Evolutionary conservation across 2,113 vertebrate genomes (phyloP).

Genomic region (Eptesicus fuscus): DNA sequence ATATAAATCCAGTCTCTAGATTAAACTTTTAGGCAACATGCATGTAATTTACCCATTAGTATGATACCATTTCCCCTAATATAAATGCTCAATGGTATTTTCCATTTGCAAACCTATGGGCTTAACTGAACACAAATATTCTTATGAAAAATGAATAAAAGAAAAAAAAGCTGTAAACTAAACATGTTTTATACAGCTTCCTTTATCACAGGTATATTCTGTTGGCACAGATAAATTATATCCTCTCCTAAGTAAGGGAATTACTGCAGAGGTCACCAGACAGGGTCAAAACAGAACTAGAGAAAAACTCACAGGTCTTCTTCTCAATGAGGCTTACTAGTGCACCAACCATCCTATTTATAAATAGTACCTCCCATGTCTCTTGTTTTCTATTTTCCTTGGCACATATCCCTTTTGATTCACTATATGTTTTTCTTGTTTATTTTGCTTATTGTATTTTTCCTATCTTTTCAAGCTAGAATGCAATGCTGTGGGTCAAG

Average conservation of each 20-base stretch:
- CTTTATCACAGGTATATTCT: not conserved
- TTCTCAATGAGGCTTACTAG: not conserved
- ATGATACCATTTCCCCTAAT: not conserved
- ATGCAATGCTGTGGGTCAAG: not conserved
- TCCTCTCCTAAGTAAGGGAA: not conserved
- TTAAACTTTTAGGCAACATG: not conserved
- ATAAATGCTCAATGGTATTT: not conserved
- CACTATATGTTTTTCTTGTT: not conserved
- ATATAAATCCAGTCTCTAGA: not conserved
- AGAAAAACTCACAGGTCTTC: not conserved
- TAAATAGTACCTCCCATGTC: not conserved
- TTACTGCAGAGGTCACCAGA: not conserved
- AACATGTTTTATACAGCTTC: not conserved
- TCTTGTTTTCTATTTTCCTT: not conserved
- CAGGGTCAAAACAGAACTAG: not conserved
- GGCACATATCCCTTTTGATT: not conserved
- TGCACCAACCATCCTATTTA: not conserved
- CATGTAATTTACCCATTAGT: not conserved
- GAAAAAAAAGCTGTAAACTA: not conserved
- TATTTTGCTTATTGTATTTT: not conserved
- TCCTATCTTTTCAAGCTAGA: not conserved
- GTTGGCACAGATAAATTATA: not conserved
- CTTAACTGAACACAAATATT: not conserved
- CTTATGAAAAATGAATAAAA: not conserved
- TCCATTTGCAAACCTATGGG: not conserved